Base-by-base conservation (phyloP, 2,797 vertebrate species). In the Picus viridis region DNA sequence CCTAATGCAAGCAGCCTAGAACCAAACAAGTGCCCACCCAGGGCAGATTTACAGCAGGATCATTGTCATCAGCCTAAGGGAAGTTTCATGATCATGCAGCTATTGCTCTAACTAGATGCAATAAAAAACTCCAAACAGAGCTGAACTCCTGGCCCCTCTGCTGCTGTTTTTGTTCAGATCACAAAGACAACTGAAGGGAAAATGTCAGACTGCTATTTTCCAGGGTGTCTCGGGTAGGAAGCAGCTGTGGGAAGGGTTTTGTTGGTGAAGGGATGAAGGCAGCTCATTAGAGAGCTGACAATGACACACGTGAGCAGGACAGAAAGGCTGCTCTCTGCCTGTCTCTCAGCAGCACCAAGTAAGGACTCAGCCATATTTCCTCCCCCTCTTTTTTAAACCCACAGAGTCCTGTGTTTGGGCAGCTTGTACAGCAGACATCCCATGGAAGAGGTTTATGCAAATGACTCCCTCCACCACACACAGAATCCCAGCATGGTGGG, bases 181-280 rank as follows among this genome's bases (percentile, higher is more conserved):
- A 95, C 85, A 96, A 95, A 93, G 92, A 71, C 51, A 95, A 51
- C 78, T 27, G 73, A 58, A 93, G 91, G 92, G 80, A 96, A 91
- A 97, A 91, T 65, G 86, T 90, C 92, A 95, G 72, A 16, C 91
- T 79, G 92, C 92, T 95, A 26, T 95, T 96, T 97, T 96, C 90
- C 95, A 94, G 69, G 2, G 12, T 49, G 74, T 67, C 79, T 72
- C 89, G 90, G 93, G 85, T 76, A 97, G 96, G 97, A 97, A 97
- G 94, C 96, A 97, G 92, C 95, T 97, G 97, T 91, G 90, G 83
- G 41, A 70, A 87, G 86, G 75, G 54, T 87, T 90, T 43, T 73
- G 54, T 71, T 84, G 26, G 43, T 4, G 83, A 96, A 88, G 77
- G 67, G 95, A 92, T 76, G 86, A 94, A 96, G 89, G n/a, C 93